These are phyloP conservation scores for Mythimna albipuncta DNA, from an alignment of 2,888 invertebrate species.

Conservation along the genomic window DNA sequence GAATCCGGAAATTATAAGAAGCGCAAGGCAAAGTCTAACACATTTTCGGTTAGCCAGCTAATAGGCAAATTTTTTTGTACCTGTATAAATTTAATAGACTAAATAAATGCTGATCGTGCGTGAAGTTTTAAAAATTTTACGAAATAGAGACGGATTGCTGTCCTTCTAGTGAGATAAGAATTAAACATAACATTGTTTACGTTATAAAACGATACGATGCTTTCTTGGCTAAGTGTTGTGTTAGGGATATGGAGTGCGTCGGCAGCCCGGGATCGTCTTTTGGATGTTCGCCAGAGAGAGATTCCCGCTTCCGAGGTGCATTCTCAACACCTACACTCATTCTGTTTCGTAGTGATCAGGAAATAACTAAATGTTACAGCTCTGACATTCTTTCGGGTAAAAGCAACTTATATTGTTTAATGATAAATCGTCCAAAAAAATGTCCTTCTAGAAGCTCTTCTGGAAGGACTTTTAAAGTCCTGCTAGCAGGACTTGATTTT, in stretches of 20 bases:
- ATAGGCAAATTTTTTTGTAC: background rate
- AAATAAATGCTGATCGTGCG: background rate
- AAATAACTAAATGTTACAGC: constrained; percentile 34
- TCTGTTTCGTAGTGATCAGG: constrained; percentile 31
- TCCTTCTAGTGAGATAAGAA: constrained; percentile 36
- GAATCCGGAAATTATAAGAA: too few species aligned
- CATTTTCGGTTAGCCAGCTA: background rate
- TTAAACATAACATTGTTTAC: constrained; percentile 67
- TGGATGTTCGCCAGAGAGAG: constrained; percentile 82
- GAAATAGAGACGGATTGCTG: background rate
- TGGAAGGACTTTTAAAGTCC: too few species aligned
- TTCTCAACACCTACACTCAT: constrained; percentile 71
- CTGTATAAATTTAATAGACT: background rate
- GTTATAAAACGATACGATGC: constrained; percentile 68
- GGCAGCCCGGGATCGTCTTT: constrained; percentile 68
- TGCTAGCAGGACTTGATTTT: too few species aligned
- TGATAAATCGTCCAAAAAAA: too few species aligned
- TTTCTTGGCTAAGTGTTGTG: constrained; percentile 59
- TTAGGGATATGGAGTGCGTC: constrained; percentile 62
- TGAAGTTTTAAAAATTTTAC: background rate
- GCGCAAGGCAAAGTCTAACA: too few species aligned
- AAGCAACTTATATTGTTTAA: background rate
- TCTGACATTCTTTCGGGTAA: constrained; percentile 13
- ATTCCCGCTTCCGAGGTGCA: constrained; percentile 86
- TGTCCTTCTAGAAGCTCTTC: too few species aligned